Evolutionary conservation across 2,113 vertebrate genomes (phyloP).

Genomic region (Sakesphorus luctuosus): DNA sequence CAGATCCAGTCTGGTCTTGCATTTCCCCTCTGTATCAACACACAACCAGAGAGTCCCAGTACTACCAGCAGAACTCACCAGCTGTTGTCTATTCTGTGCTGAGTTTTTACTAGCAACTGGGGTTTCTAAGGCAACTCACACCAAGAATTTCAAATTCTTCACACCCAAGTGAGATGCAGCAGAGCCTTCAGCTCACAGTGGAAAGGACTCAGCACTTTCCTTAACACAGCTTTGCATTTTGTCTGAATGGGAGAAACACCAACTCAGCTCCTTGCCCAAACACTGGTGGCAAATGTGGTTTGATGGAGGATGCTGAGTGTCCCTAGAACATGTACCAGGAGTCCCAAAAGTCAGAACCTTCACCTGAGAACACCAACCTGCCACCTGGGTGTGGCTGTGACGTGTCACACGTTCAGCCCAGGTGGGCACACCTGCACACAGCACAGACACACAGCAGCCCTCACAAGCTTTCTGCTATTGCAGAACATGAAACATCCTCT

Average conservation of each 20-base stretch:
- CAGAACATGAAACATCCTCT: neutral
- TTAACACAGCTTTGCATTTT: neutral
- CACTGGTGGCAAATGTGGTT: neutral
- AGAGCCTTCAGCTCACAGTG: neutral
- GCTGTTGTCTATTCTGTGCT: neutral
- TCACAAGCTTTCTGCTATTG: neutral
- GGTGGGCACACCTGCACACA: neutral
- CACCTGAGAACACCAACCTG: neutral
- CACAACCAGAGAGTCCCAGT: neutral
- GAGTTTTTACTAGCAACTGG: neutral
- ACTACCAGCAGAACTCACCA: neutral
- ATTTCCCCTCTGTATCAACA: neutral
- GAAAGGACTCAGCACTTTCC: neutral
- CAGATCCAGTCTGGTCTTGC: neutral
- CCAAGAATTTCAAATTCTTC: neutral
- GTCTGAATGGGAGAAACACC: neutral
- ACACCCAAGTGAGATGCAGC: neutral
- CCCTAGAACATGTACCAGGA: neutral
- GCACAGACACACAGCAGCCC: neutral
- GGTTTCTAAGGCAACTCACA: conserved; percentile 26
- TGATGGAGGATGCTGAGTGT: neutral
- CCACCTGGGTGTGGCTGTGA: neutral
- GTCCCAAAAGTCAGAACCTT: neutral
- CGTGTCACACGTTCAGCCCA: fast-evolving
- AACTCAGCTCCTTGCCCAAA: neutral